Evolutionary conservation across 30 jellyfish, hydroid and myxozoan species (phyloP), one percentile per base, ranked within the genome.

Genomic region (Hydra vulgaris): DNA sequence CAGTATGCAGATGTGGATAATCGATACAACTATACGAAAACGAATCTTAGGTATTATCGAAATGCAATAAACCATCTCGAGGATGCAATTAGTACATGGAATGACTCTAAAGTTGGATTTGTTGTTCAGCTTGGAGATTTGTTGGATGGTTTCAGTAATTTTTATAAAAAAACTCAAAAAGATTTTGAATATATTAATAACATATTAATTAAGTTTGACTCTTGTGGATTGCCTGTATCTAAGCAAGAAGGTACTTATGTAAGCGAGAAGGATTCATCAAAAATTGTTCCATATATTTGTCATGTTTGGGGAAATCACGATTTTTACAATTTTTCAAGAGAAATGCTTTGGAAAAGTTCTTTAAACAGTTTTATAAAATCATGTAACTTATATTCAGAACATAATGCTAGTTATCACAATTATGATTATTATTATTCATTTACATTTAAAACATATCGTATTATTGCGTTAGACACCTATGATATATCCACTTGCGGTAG

Each of bases 251-350:
- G 23, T n/a, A 25, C 21, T 16, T 22, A 22, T 66, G 21, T 23
- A 21, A 26, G 8, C 8, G 26, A 24, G 72, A 55, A n/a, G 18
- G 81, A 4, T 1, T 23, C 0, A 23, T n/a, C 26, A 53, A 15
- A 17, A 12, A n/a, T n/a, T 68, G 71, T 25, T 3, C 87, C 96
- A 25, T 86, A 86, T 75, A 69, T 91, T 1, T 91, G 96, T 77
- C 95, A 91, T 53, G 82, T 91, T 26, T 91, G 98, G 98, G 98
- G 98, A 22, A 91, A 91, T 76, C 98, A 91, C 52, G 98, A 91
- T 73, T 87, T 91, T 80, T 86, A 91, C 76, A 88, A 88, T 92
- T 91, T 78, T 79, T n/a, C 86, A 17, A 83, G 98, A 68, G 83
- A 27, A 67, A 88, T 79, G 74, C 87, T 91, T 23, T 84, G 88